Evolutionary conservation across 2,888 invertebrate species (phyloP), one percentile per base, ranked within the genome.

Genomic region (Acrocera orbiculus): DNA sequence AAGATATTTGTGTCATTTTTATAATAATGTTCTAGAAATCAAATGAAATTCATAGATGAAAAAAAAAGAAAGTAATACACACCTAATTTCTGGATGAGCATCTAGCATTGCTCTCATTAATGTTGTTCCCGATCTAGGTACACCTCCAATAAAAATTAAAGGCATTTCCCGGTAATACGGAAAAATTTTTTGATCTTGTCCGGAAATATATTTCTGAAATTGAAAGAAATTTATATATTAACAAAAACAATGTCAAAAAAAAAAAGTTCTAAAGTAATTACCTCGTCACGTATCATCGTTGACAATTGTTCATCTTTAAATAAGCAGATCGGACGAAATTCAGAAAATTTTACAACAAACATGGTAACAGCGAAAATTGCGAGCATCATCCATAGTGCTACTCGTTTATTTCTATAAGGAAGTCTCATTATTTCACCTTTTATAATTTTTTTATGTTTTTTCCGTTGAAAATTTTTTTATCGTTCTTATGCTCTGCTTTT

Each of bases 51-150:
- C n/a, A n/a, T n/a, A n/a, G n/a, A n/a, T n/a, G n/a, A n/a, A n/a
- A n/a, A n/a, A n/a, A n/a, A n/a, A n/a, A n/a, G n/a, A n/a, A n/a
- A n/a, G n/a, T n/a, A n/a, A 17, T 30, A 46, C 58, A 57, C 53
- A 77, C 76, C 92, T 76, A 52, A 96, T 83, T 53, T 86, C 85
- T 11, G 90, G 87, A 70, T 96, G 95, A 42, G 95, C 93, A 64
- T 98, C 96, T 49, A 98, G 66, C 87, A 96, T 90, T 43, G 92
- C 93, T 50, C 96, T 72, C 82, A 93, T 89, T 46, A 96, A 70
- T 40, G 96, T 96, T 27, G 95, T 96, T 34, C 95, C 96, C 32
- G 92, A 93, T 47, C 95, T 74, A 36, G 96, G 96, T 54, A 96
- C 90, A 42, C 96, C 96, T 38, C 95, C 95, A 58, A 96, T 89